These are phyloP conservation scores for Cnemophilus loriae DNA, from an alignment of 2,113 vertebrate species.

Conservation along the genomic window DNA sequence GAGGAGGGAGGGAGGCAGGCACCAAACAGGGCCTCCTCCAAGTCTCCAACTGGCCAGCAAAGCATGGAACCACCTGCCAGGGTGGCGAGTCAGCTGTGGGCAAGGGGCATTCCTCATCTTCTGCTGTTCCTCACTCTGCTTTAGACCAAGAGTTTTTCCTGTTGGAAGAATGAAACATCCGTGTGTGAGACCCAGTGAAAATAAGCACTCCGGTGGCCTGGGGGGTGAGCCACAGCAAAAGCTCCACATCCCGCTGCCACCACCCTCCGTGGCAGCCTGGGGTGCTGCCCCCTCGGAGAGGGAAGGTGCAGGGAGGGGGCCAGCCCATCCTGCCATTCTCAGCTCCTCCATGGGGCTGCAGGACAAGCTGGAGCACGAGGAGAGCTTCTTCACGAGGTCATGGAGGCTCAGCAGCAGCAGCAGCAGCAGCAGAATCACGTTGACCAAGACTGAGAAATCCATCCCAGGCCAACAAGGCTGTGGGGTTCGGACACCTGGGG, in stretches of 20 bases:
- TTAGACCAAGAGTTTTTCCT: background rate
- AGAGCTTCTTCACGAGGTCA: background rate
- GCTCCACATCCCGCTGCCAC: background rate
- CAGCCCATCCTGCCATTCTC: accelerated
- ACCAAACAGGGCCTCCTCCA: background rate
- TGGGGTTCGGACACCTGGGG: accelerated
- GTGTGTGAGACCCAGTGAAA: background rate
- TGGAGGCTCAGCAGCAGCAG: background rate
- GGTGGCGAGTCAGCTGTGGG: background rate
- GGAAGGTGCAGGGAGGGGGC: accelerated
- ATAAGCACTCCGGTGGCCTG: accelerated
- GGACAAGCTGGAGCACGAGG: background rate
- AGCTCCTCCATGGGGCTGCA: background rate
- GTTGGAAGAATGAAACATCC: background rate
- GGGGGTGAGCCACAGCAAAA: background rate
- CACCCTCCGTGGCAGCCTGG: background rate
- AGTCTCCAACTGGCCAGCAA: background rate
- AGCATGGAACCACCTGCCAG: background rate
- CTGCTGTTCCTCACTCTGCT: background rate
- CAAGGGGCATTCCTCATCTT: background rate
- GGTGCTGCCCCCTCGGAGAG: accelerated
- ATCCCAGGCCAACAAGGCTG: accelerated
- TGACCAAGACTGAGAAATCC: background rate
- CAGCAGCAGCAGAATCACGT: background rate
- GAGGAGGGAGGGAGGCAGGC: background rate